phyloP scores from a whole-genome alignment of 2,113 vertebrate species.

The Calidris pugnax region DNA sequence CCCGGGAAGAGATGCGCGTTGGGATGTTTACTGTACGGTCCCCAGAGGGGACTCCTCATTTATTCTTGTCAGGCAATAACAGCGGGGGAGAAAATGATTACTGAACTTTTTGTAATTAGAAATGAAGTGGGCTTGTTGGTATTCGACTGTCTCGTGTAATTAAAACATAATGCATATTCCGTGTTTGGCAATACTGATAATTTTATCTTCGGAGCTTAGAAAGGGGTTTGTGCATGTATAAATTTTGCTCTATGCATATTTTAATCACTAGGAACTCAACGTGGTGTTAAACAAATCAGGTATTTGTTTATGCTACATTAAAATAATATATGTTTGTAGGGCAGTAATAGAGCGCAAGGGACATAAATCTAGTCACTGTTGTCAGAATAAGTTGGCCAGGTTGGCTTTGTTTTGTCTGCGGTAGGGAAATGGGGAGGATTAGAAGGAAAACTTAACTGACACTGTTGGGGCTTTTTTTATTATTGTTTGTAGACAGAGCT shows the following conservation, averaged over 20 bases:
- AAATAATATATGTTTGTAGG: conserved; percentile 51
- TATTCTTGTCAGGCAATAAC: conserved; percentile 32
- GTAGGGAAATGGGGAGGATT: not conserved
- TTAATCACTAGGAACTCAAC: conserved; percentile 1
- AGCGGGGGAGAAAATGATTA: not conserved
- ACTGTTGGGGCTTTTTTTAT: not conserved
- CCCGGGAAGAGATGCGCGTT: not conserved
- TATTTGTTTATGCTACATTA: conserved; percentile 44
- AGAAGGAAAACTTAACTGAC: not conserved
- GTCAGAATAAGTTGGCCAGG: not conserved
- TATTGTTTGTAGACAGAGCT: not conserved
- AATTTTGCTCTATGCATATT: not conserved
- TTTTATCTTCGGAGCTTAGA: conserved; percentile 30
- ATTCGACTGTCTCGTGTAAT: conserved; percentile 32
- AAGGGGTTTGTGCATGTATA: not conserved
- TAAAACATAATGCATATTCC: conserved; percentile 33
- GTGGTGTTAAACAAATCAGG: conserved; percentile 17
- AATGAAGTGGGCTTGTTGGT: conserved; percentile 27
- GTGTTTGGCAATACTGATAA: conserved; percentile 40
- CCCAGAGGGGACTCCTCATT: conserved; percentile 1
- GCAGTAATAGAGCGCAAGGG: not conserved
- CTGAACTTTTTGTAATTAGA: conserved; percentile 57
- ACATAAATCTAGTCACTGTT: not conserved
- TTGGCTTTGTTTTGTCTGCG: conserved; percentile 13
- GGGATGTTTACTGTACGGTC: not conserved